Evolutionary conservation across 37 sponge, comb jelly and placozoan genomes (phyloP).

Genomic region (Lycopodina hypogea): DNA sequence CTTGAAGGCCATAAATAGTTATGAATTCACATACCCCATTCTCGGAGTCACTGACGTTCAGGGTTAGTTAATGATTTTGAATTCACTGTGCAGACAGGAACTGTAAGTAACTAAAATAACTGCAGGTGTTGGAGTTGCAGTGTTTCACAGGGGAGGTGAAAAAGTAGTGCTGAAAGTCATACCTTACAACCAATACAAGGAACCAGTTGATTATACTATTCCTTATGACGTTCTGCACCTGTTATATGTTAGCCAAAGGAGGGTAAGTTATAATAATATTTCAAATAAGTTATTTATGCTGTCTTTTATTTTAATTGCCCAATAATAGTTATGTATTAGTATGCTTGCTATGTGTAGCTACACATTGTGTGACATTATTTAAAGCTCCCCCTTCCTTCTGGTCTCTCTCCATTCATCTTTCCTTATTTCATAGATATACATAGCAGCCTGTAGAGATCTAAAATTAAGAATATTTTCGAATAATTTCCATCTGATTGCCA

Average conservation of each 20-base stretch:
- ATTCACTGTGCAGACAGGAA: too few species aligned
- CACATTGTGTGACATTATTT: background rate
- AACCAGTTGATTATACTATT: slow-evolving; percentile 17
- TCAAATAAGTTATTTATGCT: background rate
- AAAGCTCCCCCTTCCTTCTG: background rate
- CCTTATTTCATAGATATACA: slow-evolving; percentile 40
- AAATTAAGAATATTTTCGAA: slow-evolving; percentile 45
- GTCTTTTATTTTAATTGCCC: background rate
- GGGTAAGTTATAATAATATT: slow-evolving; percentile 37
- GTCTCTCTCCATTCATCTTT: too few species aligned
- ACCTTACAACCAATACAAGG: slow-evolving; percentile 7
- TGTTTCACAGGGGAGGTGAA: too few species aligned
- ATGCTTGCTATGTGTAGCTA: background rate
- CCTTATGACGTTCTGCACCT: slow-evolving; percentile 9
- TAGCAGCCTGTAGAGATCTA: slow-evolving; percentile 62
- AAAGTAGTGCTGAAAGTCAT: too few species aligned
- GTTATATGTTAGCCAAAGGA: slow-evolving; percentile 33
- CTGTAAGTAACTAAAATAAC: background rate
- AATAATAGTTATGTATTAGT: too few species aligned
- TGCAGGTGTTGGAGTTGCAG: background rate
- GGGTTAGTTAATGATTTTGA: too few species aligned
- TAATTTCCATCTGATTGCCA: slow-evolving; percentile 40
- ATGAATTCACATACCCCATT: too few species aligned
- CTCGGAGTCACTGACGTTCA: too few species aligned
- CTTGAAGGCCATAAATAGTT: too few species aligned